Evolutionary conservation across 2,888 invertebrate genomes (phyloP).

Genomic region (Caenorhabditis zanzibari): DNA sequence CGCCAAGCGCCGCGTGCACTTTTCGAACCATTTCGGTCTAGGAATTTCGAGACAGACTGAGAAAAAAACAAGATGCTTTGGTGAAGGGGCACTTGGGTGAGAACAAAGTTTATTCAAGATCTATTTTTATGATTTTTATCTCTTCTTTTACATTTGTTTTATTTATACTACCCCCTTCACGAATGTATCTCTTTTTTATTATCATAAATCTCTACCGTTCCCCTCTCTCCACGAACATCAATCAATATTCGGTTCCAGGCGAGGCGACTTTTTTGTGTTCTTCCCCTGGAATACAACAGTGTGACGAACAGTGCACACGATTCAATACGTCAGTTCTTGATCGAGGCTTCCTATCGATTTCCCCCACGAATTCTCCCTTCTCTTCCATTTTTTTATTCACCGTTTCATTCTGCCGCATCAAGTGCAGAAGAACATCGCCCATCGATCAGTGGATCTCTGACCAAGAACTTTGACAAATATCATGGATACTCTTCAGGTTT

Average conservation of each 20-base stretch:
- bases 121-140: conserved; percentile 15
- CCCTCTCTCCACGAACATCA: neutral
- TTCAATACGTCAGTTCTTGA: conserved; percentile 53
- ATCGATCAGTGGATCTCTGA: conserved; percentile 42
- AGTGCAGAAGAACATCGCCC: conserved; percentile 61
- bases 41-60: conserved; percentile 17
- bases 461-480: conserved; percentile 40
- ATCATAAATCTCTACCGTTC: conserved; percentile 21
- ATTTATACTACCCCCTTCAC: conserved; percentile 28
- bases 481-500: conserved; percentile 59
- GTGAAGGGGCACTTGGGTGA: conserved; percentile 19
- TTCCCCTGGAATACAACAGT: conserved; percentile 38
- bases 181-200: conserved; percentile 17
- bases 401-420: conserved; percentile 65
- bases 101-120: conserved; percentile 35
- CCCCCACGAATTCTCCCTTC: conserved; percentile 14
- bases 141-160: conserved; percentile 22
- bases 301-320: conserved; percentile 70
- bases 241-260: conserved; percentile 50
- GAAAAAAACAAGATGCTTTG: neutral
- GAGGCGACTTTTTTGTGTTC: conserved; percentile 65
- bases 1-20: conserved; percentile 18
- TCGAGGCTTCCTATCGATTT: conserved; percentile 54
- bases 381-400: neutral
- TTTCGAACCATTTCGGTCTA: conserved; percentile 50